Percentiles rank a stretch among this genome's conserved stretches.
Conservation (phyloP, 92 coral and sea anemone genomes). For the Chrysogorgia sp. region DNA sequence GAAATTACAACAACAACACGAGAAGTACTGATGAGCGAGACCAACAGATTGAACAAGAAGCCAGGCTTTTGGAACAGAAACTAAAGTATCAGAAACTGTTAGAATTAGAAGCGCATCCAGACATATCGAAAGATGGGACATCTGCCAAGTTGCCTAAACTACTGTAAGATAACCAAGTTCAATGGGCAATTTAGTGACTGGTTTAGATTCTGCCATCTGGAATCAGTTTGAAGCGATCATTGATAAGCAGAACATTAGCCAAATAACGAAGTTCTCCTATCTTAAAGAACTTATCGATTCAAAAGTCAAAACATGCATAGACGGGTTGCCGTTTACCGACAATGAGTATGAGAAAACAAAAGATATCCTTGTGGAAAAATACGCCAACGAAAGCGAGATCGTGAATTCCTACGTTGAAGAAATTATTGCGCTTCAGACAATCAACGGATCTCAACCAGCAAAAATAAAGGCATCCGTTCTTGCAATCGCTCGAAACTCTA, state of each 20-base stretch:
- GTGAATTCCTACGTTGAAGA: slow-evolving; percentile 22
- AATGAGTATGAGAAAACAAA: slow-evolving; percentile 18
- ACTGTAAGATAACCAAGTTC: slow-evolving; percentile 12
- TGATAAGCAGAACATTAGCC: neutral
- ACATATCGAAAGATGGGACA: neutral
- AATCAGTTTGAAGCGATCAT: neutral
- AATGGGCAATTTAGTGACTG: slow-evolving; percentile 13
- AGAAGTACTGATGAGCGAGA: neutral
- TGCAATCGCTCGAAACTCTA: slow-evolving; percentile 36
- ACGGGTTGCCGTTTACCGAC: slow-evolving; percentile 22
- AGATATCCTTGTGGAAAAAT: slow-evolving; percentile 4
- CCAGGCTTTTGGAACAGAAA: neutral
- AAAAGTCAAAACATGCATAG: slow-evolving; percentile 9
- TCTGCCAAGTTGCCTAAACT: slow-evolving; percentile 25
- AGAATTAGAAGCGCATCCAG: neutral
- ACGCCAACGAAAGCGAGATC: slow-evolving; percentile 20
- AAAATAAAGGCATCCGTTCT: slow-evolving; percentile 25
- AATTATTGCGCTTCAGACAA: neutral
- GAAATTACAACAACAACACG: slow-evolving; percentile 11
- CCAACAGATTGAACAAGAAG: neutral
- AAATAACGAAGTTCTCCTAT: slow-evolving; percentile 28
- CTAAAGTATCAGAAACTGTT: no score
- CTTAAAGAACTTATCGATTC: slow-evolving; percentile 13
- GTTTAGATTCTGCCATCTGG: slow-evolving; percentile 38
- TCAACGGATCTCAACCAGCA: neutral